Base-by-base conservation (phyloP, 2,888 invertebrate species). In the Pristionchus arcanus region DNA sequence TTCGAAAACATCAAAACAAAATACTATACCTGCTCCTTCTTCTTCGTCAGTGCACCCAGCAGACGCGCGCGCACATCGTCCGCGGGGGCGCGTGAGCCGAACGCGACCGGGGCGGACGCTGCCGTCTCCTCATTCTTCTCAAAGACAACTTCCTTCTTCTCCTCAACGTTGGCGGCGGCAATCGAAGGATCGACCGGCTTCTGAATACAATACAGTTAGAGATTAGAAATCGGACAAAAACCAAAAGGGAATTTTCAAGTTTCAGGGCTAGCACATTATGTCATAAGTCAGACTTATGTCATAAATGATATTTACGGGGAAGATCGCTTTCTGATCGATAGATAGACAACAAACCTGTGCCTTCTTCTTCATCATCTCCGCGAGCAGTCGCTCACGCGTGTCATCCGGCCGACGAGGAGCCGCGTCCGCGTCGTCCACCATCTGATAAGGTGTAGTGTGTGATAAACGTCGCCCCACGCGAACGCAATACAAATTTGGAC, bases 11-110 rank as follows among this genome's bases (percentile, higher is more conserved):
- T 3, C 42, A 9, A 42, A 63, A 63, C 19, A 7, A 63, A 63
- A 25, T 21, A 16, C 19, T 25, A 16, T 2, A 63, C 63, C 63
- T 63, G 63, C 59, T 84, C 84, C n/a, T 49, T 31, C 84, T 55
- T 28, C 84, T 84, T 49, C 84, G 19, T 28, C 31, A 49, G 49
- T 28, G 11, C 81, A 7, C 81, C 81, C 19, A 81, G 49, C 49
- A 81, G 49, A 13, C 42, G 81, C 49, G 81, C 81, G 81, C 81
- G 81, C 49, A 81, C 25, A n/a, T 81, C 49, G 19, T 81, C 81
- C 81, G 81, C 81, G 49, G 81, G 81, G 21, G 34, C 25, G 74
- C 74, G 74, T 16, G 37, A 3, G 11, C 7, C 74, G 21, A 11
- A 37, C 81, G 37, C 81, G 37, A 11, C 25, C 11, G 81, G 25